Conservation (phyloP, 1,140 invertebrate species). For the Mesaphorura yosii region DNA sequence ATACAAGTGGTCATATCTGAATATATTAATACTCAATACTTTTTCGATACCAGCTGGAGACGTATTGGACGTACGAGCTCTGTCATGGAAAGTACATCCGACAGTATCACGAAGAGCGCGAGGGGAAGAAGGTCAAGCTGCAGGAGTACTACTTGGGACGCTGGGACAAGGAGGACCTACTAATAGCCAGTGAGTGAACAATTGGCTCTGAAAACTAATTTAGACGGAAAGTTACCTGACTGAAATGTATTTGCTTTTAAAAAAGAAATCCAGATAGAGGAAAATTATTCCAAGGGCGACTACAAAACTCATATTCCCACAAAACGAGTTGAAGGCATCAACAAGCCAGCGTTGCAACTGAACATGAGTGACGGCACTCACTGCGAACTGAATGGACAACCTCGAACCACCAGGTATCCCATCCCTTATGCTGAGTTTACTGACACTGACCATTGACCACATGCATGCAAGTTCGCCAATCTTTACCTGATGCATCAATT, state of each 20-base stretch:
- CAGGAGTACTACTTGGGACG: conserved; percentile 73
- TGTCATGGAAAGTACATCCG: conserved; percentile 80
- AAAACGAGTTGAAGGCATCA: conserved; percentile 72
- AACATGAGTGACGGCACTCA: conserved; percentile 54
- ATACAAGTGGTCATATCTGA: conserved; percentile 1
- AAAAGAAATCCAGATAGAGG: conserved; percentile 22
- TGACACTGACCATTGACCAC: not conserved
- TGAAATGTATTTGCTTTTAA: not conserved
- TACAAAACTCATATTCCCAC: conserved; percentile 36
- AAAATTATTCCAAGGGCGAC: conserved; percentile 19
- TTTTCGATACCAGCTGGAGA: conserved; percentile 54
- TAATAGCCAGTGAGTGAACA: conserved; percentile 37
- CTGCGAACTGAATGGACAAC: conserved; percentile 81
- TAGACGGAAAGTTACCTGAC: not conserved
- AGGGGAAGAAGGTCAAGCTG: conserved; percentile 64
- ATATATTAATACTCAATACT: conserved; percentile 10
- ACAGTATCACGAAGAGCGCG: conserved; percentile 91
- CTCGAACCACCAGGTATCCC: conserved; percentile 55
- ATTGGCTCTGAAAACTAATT: conserved; percentile 1
- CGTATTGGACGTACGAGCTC: conserved; percentile 95
- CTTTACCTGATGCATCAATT: no score
- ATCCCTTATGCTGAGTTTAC: no score
- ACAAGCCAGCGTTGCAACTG: conserved; percentile 70
- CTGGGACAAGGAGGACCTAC: conserved; percentile 47
- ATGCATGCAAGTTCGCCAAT: not conserved